phyloP scores from a whole-genome alignment of 2,888 invertebrate species.

The Hirtodrosophila alboralis region DNA sequence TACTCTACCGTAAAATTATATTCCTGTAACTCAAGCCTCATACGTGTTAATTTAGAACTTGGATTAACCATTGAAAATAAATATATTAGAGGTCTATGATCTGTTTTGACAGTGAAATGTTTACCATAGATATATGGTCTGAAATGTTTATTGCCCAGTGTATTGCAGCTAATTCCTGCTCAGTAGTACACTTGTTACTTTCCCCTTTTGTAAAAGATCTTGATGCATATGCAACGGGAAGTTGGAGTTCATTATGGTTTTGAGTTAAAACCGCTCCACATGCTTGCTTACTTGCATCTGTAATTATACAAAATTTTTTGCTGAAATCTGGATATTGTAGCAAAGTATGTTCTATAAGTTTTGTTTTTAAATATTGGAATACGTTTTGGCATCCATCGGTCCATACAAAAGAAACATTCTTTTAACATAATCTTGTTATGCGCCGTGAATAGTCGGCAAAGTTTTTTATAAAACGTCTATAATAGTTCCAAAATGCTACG shows the following conservation, averaged over 20 bases:
- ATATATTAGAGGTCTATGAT: not conserved
- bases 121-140: not conserved
- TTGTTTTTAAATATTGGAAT: not conserved
- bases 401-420: no score
- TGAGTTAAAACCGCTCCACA: constrained; percentile 18
- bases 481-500: no score
- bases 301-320: constrained; percentile 15
- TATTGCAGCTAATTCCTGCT: not conserved
- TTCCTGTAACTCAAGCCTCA: not conserved
- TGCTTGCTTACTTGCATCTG: constrained; percentile 15
- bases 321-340: constrained; percentile 4
- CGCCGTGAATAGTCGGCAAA: no score
- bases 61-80: not conserved
- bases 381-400: no score
- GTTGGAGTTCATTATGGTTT: constrained; percentile 13
- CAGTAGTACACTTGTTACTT: constrained; percentile 5
- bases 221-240: constrained; percentile 6
- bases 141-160: not conserved
- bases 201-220: constrained; percentile 14
- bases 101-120: no score
- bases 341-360: not conserved
- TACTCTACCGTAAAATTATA: no score
- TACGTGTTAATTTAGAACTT: not conserved
- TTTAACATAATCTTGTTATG: no score
- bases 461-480: no score